Conservation (phyloP, 2,888 invertebrate species). For the Podotricha telesiphe region DNA sequence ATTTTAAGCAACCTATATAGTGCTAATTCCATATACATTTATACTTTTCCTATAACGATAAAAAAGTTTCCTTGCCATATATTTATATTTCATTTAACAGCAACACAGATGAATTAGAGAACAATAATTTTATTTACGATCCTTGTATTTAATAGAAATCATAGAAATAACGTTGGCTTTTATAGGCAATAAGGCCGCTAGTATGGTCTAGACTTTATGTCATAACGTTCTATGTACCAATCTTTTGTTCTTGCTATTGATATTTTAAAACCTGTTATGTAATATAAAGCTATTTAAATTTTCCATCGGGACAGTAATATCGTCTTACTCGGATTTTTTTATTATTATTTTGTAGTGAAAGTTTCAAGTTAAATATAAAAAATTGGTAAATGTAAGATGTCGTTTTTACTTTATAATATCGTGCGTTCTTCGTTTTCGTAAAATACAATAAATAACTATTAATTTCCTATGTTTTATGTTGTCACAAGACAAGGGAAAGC, state of each 20-base stretch:
- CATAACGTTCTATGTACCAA: not conserved
- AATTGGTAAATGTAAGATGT: too few species aligned
- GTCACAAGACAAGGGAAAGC: too few species aligned
- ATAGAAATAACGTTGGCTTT: conserved; percentile 1
- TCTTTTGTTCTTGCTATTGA: not conserved
- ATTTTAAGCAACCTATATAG: too few species aligned
- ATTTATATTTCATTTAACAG: not conserved
- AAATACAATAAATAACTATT: too few species aligned
- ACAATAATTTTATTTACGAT: not conserved
- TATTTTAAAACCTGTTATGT: not conserved
- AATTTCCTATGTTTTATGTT: too few species aligned
- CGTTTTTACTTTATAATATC: too few species aligned
- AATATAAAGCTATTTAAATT: not conserved
- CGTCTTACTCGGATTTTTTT: too few species aligned
- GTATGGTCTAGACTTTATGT: not conserved
- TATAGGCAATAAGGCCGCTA: not conserved
- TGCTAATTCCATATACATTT: not conserved
- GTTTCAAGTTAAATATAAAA: too few species aligned
- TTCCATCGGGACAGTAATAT: too few species aligned
- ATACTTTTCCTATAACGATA: too few species aligned
- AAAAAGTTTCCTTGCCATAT: not conserved
- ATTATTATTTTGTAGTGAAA: too few species aligned
- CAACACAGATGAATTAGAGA: not conserved
- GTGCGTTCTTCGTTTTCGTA: too few species aligned
- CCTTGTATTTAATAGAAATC: not conserved